Base-by-base conservation (phyloP, 2,797 vertebrate species). In the Heterohyrax brucei region DNA sequence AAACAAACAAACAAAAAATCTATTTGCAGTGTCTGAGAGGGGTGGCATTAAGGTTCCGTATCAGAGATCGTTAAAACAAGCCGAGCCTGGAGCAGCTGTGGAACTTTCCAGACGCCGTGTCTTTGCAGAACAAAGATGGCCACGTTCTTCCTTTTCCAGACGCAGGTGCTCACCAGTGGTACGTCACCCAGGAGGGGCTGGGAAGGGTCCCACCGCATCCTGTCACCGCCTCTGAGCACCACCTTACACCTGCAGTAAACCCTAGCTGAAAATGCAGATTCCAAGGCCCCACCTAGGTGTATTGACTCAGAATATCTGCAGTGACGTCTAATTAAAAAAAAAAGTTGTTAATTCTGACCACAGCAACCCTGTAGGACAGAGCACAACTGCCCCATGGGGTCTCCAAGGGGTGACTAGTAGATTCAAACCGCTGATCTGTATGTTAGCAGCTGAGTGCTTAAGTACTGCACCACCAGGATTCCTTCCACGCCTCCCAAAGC, bases 51-150 rank as follows among this genome's bases (percentile, higher is more conserved):
- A 0, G 8, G 61, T 24, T 91, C 85, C 78, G 88, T 59, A 80
- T 1, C 72, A 56, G 39, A 70, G 30, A 70, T 46, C 44, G 82
- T 59, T 80, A 93, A 93, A 95, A 91, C 59, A 93, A 89, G 9
- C 53, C 21, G 28, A 94, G 66, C 8, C 61, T 87, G 56, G 88
- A 56, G 70, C 50, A 76, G 72, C 62, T 53, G 94, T 3, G 30
- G 78, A 59, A 77, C 72, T 83, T 95, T 72, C 44, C 53, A 91
- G 78, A 94, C 22, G 66, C 28, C n/a, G 61, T 87, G 1, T 46
- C 7, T 72, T 28, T 89, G 18, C 24, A 91, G 48, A 33, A 70
- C 62, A 56, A 95, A 30, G 46, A 77, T 30, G 91, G 64, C 97
- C 48, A 28, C 77, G 33, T 24, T 18, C 48, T 94, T 87, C 66